These are phyloP conservation scores for Myrmophylax atrothorax DNA, from an alignment of 2,113 vertebrate species.

Conservation along the genomic window DNA sequence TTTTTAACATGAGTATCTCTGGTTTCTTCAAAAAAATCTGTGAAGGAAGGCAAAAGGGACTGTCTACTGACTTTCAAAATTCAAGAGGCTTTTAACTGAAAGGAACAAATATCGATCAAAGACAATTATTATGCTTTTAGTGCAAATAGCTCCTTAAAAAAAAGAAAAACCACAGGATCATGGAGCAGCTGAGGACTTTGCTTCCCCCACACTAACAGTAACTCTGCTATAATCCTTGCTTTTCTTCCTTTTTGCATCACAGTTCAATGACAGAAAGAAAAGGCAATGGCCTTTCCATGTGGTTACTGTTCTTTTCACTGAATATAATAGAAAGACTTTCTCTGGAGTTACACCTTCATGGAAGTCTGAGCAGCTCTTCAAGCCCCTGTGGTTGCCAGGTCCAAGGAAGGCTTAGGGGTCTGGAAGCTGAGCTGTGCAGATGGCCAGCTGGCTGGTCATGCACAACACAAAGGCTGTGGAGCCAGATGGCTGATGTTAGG, in stretches of 20 bases:
- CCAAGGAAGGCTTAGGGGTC: neutral
- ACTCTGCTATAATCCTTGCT: neutral
- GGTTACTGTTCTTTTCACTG: neutral
- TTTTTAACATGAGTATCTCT: neutral
- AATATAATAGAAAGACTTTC: neutral
- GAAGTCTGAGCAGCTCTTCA: neutral
- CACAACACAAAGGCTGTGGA: neutral
- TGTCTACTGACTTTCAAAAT: neutral
- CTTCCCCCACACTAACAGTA: neutral
- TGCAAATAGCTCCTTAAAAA: neutral
- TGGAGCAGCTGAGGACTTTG: neutral
- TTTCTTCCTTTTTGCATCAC: neutral
- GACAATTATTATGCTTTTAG: slow-evolving; percentile 18
- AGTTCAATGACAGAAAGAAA: neutral
- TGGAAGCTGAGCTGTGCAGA: neutral
- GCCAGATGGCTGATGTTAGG: slow-evolving; percentile 11
- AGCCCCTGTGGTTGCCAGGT: neutral
- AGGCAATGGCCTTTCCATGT: neutral
- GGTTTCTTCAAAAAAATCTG: neutral
- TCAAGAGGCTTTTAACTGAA: slow-evolving; percentile 14
- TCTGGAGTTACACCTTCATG: neutral
- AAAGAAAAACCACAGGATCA: neutral
- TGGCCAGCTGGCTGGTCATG: neutral
- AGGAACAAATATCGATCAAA: neutral
- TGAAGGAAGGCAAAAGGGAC: neutral